These are phyloP conservation scores for Pipa parva DNA, from an alignment of 2,113 vertebrate species.

Conservation along the genomic window DNA sequence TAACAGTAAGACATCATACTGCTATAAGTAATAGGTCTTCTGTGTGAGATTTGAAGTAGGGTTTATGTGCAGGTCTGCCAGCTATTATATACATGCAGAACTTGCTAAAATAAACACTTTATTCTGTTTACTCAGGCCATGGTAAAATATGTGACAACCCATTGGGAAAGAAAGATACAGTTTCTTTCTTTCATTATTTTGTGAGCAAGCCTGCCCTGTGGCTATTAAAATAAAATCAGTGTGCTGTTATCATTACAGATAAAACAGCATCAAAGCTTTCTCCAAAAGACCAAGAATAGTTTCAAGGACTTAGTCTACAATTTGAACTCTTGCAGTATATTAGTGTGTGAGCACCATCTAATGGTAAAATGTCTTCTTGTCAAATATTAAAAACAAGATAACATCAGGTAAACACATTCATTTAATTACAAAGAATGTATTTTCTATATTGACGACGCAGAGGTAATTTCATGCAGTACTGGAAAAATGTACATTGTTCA, in stretches of 20 bases:
- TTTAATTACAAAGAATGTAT: too few relatives aligned
- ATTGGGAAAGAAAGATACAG: conserved; percentile 33
- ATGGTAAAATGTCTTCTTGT: conserved; percentile 22
- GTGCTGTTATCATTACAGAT: conserved; percentile 39
- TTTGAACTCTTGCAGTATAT: neutral
- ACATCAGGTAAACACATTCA: too few relatives aligned
- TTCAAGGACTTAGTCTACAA: conserved; percentile 31
- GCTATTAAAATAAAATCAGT: conserved; percentile 36
- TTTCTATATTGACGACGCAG: too few relatives aligned
- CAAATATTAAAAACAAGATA: neutral
- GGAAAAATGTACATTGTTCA: too few relatives aligned
- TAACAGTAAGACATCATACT: conserved; percentile 14
- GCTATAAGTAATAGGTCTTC: conserved; percentile 9
- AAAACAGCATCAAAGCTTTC: conserved; percentile 46
- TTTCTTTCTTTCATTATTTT: conserved; percentile 37
- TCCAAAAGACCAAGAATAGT: conserved; percentile 33
- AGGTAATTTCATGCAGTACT: too few relatives aligned
- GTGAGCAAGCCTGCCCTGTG: conserved; percentile 36
- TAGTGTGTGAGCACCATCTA: conserved; percentile 57
- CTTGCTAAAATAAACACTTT: conserved; percentile 38
- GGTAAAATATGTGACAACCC: conserved; percentile 35
- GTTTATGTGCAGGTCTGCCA: conserved; percentile 31
- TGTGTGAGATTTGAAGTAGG: conserved; percentile 29
- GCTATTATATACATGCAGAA: conserved; percentile 44
- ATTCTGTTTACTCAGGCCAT: conserved; percentile 43